These are phyloP conservation scores for Menura novaehollandiae DNA, from an alignment of 2,113 vertebrate genomes.

Conservation along the genomic window DNA sequence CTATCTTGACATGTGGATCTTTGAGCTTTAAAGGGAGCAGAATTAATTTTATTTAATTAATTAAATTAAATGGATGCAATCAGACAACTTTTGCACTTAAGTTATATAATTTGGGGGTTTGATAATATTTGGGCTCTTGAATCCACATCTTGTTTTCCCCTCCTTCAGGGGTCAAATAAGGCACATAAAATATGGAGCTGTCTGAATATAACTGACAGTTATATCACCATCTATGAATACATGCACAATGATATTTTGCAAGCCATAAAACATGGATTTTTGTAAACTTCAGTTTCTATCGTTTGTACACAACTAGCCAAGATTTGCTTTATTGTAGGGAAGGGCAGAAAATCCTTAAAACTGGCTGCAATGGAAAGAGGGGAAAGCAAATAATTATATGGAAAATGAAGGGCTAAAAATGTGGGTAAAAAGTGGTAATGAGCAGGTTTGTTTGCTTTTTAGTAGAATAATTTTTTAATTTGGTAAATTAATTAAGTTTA, in stretches of 20 bases:
- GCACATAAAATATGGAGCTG: neutral
- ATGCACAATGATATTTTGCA: neutral
- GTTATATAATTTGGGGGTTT: neutral
- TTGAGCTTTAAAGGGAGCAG: neutral
- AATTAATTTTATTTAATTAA: neutral
- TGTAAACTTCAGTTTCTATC: neutral
- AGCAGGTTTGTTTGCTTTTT: neutral
- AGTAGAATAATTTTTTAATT: neutral
- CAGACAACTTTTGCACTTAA: neutral
- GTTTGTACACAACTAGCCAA: neutral
- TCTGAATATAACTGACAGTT: neutral
- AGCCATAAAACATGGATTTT: neutral
- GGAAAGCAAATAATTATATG: neutral
- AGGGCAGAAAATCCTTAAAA: neutral
- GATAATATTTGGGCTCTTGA: neutral
- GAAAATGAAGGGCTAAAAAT: neutral
- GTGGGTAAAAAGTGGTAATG: neutral
- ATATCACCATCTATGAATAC: neutral
- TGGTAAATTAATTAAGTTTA: neutral
- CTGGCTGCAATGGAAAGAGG: neutral
- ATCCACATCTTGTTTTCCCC: neutral
- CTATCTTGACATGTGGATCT: neutral
- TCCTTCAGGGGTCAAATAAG: neutral
- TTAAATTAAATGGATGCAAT: neutral
- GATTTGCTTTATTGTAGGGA: neutral